Evolutionary conservation across 1,140 invertebrate genomes (phyloP).

Genomic region (Apis cerana): DNA sequence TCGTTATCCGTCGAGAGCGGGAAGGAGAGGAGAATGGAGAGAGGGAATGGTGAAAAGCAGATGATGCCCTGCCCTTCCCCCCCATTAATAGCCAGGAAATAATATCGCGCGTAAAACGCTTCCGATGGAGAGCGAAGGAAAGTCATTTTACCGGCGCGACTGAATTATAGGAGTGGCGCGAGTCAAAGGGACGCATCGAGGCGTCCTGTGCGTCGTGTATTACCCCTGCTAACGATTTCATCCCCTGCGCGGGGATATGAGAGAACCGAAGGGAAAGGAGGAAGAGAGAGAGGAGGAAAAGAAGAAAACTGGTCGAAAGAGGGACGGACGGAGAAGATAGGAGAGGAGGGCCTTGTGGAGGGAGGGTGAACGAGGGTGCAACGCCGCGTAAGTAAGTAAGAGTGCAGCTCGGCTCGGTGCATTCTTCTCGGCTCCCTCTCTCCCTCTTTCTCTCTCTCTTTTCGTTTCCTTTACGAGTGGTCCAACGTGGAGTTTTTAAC

Average conservation of each 20-base stretch:
- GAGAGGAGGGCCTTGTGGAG: background rate
- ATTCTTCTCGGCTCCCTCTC: slow-evolving; percentile 29
- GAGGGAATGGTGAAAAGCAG: background rate
- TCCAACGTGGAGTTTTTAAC: slow-evolving; percentile 60
- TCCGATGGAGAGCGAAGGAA: slow-evolving; percentile 15
- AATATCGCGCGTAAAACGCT: slow-evolving; percentile 8
- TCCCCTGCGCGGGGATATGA: slow-evolving; percentile 13
- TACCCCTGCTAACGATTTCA: slow-evolving; percentile 51
- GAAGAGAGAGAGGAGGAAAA: background rate
- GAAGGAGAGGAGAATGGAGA: background rate
- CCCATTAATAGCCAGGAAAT: background rate
- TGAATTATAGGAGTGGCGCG: background rate
- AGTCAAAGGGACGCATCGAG: slow-evolving; percentile 32
- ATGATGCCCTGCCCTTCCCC: background rate
- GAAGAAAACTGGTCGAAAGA: too few relatives aligned
- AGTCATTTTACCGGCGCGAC: slow-evolving; percentile 25
- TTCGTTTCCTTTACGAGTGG: slow-evolving; percentile 40
- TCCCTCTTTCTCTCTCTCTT: slow-evolving; percentile 14
- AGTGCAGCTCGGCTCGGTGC: slow-evolving; percentile 46
- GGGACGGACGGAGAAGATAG: background rate
- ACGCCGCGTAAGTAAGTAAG: slow-evolving; percentile 37
- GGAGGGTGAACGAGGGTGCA: background rate
- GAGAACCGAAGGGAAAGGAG: background rate
- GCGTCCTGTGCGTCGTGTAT: slow-evolving; percentile 15
- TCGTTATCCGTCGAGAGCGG: background rate